Evolutionary conservation across 2,113 vertebrate genomes (phyloP).

Genomic region (Euleptes europaea): DNA sequence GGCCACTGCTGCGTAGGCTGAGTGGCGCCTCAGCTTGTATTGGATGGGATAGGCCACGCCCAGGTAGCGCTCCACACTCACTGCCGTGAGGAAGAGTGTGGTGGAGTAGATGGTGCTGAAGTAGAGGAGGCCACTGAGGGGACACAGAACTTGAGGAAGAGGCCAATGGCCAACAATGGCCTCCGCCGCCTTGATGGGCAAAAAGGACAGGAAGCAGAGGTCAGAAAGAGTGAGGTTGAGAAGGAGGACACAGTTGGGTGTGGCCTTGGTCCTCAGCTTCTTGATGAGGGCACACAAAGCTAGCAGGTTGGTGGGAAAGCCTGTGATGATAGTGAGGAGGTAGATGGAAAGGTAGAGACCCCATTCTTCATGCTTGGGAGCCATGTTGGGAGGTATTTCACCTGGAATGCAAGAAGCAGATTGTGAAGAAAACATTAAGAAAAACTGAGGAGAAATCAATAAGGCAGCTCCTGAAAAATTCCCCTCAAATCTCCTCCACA

Average conservation of each 20-base stretch:
- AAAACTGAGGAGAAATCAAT: no score
- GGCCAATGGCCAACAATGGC: constrained; percentile 73
- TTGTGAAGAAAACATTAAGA: neutral
- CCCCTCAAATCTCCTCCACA: neutral
- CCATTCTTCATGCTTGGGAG: constrained; percentile 18
- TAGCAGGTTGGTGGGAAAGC: constrained; percentile 83
- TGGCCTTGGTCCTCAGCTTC: constrained; percentile 76
- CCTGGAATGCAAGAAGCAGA: neutral
- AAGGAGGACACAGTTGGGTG: constrained; percentile 85
- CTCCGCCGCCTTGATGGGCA: constrained; percentile 86
- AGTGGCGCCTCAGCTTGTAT: constrained; percentile 79
- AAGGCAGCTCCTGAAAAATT: no score
- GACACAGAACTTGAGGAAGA: constrained; percentile 76
- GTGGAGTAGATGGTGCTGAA: constrained; percentile 91
- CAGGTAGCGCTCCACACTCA: constrained; percentile 89
- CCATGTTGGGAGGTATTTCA: constrained; percentile 13
- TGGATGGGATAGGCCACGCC: constrained; percentile 87
- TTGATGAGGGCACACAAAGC: constrained; percentile 86
- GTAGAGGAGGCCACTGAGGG: constrained; percentile 81
- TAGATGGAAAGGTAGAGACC: constrained; percentile 79
- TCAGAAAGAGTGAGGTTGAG: constrained; percentile 89
- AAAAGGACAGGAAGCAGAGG: constrained; percentile 84
- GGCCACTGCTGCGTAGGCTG: constrained; percentile 76
- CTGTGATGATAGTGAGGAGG: constrained; percentile 81
- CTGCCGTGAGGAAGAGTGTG: constrained; percentile 83